Percentiles rank a stretch among this genome's conserved stretches.
Evolutionary conservation across 2,888 invertebrate genomes (phyloP).

Genomic region (Encarsia formosa): DNA sequence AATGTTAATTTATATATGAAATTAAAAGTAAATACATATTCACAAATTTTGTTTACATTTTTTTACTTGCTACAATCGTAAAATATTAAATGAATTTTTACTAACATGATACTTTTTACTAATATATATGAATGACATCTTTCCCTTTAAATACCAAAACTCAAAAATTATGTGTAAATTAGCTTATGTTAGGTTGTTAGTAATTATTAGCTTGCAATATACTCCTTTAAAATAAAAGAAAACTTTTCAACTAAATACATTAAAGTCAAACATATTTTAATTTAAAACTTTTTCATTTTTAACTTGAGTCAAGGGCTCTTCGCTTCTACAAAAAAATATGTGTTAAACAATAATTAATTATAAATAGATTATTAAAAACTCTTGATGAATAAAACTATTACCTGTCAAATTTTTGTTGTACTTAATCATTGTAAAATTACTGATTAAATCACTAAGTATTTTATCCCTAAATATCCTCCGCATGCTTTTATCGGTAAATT

Average conservation of each 20-base stretch:
- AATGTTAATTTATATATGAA: neutral
- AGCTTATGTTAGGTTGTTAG: too few relatives aligned
- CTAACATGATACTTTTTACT: conserved; percentile 7
- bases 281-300: conserved; percentile 30
- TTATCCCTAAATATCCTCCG: too few relatives aligned
- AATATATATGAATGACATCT: conserved; percentile 26
- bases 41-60: neutral
- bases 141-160: conserved; percentile 43
- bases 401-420: too few relatives aligned
- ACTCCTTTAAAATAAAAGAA: neutral
- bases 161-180: conserved; percentile 12
- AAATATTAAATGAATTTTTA: neutral
- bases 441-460: too few relatives aligned
- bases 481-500: too few relatives aligned
- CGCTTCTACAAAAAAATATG: conserved; percentile 45
- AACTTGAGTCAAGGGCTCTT: conserved; percentile 51
- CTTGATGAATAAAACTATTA: too few relatives aligned
- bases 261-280: neutral
- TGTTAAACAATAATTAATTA: too few relatives aligned
- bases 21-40: neutral
- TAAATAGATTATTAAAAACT: too few relatives aligned
- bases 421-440: too few relatives aligned
- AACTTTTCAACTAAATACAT: neutral
- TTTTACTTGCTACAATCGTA: neutral
- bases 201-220: neutral